phyloP scores from a whole-genome alignment of 1,140 invertebrate genomes.

The Heliconius hewitsoni region DNA sequence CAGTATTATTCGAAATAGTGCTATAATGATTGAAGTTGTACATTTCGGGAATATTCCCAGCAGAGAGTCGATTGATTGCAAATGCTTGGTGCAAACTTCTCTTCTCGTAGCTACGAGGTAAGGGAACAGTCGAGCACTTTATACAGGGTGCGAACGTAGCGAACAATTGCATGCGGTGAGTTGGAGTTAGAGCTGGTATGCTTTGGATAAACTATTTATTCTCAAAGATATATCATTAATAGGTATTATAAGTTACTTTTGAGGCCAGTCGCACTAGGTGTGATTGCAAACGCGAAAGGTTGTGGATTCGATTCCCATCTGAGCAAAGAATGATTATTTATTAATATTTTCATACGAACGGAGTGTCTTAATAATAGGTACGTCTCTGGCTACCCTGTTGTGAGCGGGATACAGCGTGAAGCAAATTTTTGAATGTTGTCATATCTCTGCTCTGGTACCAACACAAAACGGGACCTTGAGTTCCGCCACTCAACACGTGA shows the following conservation, averaged over 20 bases:
- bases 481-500: no score
- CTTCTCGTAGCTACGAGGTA: background rate
- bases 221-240: background rate
- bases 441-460: no score
- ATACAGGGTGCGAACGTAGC: background rate
- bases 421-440: no score
- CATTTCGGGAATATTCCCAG: conserved; percentile 5
- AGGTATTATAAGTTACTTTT: background rate
- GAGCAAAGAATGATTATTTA: no score
- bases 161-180: background rate
- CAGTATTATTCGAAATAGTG: conserved; percentile 2
- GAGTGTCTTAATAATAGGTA: no score
- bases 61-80: conserved; percentile 9
- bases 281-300: no score
- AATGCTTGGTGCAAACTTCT: conserved; percentile 12
- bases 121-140: background rate
- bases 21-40: conserved; percentile 15
- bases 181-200: background rate
- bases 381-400: no score
- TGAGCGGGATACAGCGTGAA: no score
- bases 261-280: background rate
- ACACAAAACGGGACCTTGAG: no score
- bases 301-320: no score
- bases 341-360: no score
- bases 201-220: background rate